These are phyloP conservation scores for Hipparchia sbordonii DNA, from an alignment of 2,888 invertebrate species.

Conservation along the genomic window DNA sequence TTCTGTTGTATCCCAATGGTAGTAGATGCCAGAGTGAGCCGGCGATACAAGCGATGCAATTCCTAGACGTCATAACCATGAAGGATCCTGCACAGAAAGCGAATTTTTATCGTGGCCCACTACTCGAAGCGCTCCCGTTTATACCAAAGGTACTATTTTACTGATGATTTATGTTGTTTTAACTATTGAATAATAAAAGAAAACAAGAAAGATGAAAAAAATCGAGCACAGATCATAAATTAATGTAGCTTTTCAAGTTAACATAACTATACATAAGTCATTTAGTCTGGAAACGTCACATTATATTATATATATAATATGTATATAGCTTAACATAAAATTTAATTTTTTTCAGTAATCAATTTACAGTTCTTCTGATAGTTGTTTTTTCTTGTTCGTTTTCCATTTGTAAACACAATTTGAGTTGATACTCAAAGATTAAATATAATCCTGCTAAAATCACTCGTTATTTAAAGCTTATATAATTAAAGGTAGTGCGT, in stretches of 20 bases:
- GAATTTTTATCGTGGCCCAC: conserved; percentile 93
- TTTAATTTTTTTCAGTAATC: too few species aligned
- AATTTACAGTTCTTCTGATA: too few species aligned
- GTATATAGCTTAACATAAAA: too few species aligned
- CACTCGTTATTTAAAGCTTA: background rate
- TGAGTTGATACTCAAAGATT: too few species aligned
- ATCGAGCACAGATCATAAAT: background rate
- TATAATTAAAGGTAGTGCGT: background rate
- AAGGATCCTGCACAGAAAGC: conserved; percentile 94
- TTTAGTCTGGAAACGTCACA: too few species aligned
- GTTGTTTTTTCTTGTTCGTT: too few species aligned
- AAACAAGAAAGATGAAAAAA: background rate
- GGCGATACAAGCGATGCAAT: conserved; percentile 95
- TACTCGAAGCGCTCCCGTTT: conserved; percentile 92
- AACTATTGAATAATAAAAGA: background rate
- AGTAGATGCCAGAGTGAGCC: conserved; percentile 87
- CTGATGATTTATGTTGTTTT: background rate
- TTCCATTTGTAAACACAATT: too few species aligned
- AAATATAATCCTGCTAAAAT: background rate
- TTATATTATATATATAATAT: too few species aligned
- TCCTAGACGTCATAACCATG: conserved; percentile 95
- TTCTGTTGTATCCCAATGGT: conserved; percentile 20
- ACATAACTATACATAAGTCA: too few species aligned
- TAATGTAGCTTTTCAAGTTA: background rate
- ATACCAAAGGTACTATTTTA: conserved; percentile 83